Evolutionary conservation across 1,140 invertebrate species (phyloP).

Genomic region (Gryllus bimaculatus): DNA sequence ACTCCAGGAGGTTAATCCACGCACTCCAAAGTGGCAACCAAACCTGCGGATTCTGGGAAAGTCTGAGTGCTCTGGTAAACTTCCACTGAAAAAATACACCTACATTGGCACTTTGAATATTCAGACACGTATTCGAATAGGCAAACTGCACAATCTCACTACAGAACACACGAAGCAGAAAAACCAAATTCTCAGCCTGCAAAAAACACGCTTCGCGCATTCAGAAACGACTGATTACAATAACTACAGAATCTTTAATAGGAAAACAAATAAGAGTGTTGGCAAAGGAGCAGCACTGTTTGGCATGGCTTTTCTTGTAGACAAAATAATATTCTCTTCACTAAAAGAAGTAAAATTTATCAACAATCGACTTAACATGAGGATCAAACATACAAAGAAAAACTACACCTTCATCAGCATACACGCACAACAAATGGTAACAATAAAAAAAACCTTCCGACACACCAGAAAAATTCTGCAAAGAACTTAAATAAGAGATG

Average conservation of each 20-base stretch:
- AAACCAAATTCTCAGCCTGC: neutral
- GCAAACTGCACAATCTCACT: constrained; percentile 6
- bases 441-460: neutral
- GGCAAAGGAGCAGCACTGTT: neutral
- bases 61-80: constrained; percentile 8
- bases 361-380: neutral
- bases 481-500: neutral
- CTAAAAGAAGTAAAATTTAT: neutral
- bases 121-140: no score
- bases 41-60: constrained; percentile 10
- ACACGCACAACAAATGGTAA: neutral
- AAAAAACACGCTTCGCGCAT: constrained; percentile 3
- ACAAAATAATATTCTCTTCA: neutral
- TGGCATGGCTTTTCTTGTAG: constrained; percentile 4
- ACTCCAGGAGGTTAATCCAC: constrained; percentile 9
- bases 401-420: neutral
- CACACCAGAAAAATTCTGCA: neutral
- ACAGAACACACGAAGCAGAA: neutral
- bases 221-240: neutral
- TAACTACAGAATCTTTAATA: constrained; percentile 10
- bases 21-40: neutral
- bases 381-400: neutral
- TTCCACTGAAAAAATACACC: neutral
- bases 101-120: constrained; percentile 10
- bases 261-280: constrained; percentile 8